Evolutionary conservation across 1,140 invertebrate species (phyloP).

Genomic region (Teleopsis dalmanni): DNA sequence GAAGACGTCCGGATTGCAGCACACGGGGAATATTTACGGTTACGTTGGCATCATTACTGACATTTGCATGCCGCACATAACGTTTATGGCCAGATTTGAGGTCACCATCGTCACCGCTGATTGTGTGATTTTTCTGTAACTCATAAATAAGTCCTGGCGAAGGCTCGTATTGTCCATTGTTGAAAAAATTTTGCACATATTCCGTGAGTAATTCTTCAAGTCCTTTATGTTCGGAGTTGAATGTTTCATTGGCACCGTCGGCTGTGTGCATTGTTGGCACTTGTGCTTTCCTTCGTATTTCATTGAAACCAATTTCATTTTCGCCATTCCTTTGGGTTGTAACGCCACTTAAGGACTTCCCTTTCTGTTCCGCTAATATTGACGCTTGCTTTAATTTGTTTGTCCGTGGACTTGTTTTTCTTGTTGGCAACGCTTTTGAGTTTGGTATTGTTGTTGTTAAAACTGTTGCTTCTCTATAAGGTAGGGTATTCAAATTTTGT

Average conservation of each 20-base stretch:
- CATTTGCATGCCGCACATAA: background rate
- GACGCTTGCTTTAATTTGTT: no score
- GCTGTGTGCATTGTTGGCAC: background rate
- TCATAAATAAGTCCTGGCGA: conserved; percentile 30
- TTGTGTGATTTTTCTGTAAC: conserved; percentile 27
- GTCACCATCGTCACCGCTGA: background rate
- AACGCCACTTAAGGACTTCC: background rate
- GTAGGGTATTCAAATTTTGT: background rate
- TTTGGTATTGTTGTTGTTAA: no score
- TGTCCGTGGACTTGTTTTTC: no score
- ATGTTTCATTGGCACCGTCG: background rate
- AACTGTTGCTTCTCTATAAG: no score
- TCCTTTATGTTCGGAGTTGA: background rate
- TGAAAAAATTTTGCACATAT: conserved; percentile 37
- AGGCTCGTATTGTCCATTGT: conserved; percentile 32
- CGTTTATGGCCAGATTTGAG: background rate
- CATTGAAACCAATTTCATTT: no score
- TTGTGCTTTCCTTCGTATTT: background rate
- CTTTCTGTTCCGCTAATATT: no score
- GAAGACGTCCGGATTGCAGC: conserved; percentile 50
- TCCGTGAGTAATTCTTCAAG: conserved; percentile 31
- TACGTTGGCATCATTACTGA: conserved; percentile 23
- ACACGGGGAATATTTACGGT: conserved; percentile 31
- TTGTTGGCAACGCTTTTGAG: no score
- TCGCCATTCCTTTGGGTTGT: background rate